These are phyloP conservation scores for Eubasilissa splendida DNA, from an alignment of 2,888 invertebrate genomes.

Conservation along the genomic window DNA sequence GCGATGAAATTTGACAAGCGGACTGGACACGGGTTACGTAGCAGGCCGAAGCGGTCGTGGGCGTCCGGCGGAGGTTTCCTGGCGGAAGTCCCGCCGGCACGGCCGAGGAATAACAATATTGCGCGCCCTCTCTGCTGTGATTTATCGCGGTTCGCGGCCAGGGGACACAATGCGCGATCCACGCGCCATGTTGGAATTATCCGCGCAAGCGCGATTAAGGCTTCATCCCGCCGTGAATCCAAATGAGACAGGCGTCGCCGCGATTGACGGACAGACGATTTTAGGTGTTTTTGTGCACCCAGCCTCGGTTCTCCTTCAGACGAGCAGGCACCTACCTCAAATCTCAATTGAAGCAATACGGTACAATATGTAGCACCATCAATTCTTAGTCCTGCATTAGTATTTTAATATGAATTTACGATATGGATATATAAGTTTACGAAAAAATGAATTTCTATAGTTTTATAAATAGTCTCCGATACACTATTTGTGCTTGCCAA, in stretches of 20 bases:
- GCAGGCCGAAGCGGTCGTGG: slow-evolving; percentile 26
- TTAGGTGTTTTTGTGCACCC: no score
- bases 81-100: slow-evolving; percentile 44
- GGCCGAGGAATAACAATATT: slow-evolving; percentile 38
- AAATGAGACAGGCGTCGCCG: not conserved
- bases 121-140: not conserved
- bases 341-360: no score
- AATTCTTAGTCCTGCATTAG: no score
- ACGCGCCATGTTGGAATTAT: slow-evolving; percentile 19
- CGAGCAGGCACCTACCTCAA: no score
- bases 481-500: no score
- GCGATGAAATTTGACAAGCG: slow-evolving; percentile 35
- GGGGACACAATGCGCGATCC: slow-evolving; percentile 19
- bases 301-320: no score
- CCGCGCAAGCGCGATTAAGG: slow-evolving; percentile 18
- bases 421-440: no score
- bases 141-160: slow-evolving; percentile 24
- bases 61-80: slow-evolving; percentile 37
- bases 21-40: slow-evolving; percentile 16
- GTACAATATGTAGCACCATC: no score
- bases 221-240: not conserved
- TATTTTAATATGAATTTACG: no score
- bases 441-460: no score
- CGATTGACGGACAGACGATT: no score
- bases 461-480: no score